Base-by-base conservation (phyloP, 2,113 vertebrate species). In the Ophthalmolycus amberensis region DNA sequence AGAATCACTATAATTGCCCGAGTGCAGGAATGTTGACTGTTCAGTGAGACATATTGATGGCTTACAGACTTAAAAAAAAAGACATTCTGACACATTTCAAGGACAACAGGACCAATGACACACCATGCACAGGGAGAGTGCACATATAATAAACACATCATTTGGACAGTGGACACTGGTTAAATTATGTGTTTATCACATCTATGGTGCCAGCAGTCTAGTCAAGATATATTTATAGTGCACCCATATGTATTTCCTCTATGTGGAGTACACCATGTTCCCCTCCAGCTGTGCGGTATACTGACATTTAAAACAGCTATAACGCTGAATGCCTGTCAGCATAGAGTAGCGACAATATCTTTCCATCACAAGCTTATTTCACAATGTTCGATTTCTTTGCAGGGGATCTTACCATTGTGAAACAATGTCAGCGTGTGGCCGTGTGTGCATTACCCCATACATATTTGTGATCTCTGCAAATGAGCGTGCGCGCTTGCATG, bases 381-480 rank as follows among this genome's bases (percentile, higher is more conserved):
- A 86, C 40, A 76, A 18, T 60, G 64, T 58, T 67, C 15, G 22
- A 64, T 75, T 15, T 62, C 82, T 81, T 11, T 22, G 7, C 1
- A 0, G 18, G 20, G 4, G 60, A 60, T 78, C 78, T 68, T 76
- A 64, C 54, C 20, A n/a, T 50, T 34, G 37, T 18, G 46, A 84
- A 82, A 80, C 70, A 86, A 77, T 75, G 50, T 66, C 60, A 40
- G 60, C 3, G 62, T 83, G 38, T 56, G 71, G 32, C 70, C 66
- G 77, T 66, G 71, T 50, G 67, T 82, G 77, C 78, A 74, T 87
- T 52, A 71, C 62, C 78, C n/a, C 68, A 50, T 80, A 75, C 64
- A 48, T 72, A 77, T 91, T 70, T 80, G 80, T 82, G 79, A 76
- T 58, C 64, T 74, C 58, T 82, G 78, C 78, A 87, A 75, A 74